phyloP scores from a whole-genome alignment of 2,113 vertebrate genomes.

The Ranitomeya imitator region DNA sequence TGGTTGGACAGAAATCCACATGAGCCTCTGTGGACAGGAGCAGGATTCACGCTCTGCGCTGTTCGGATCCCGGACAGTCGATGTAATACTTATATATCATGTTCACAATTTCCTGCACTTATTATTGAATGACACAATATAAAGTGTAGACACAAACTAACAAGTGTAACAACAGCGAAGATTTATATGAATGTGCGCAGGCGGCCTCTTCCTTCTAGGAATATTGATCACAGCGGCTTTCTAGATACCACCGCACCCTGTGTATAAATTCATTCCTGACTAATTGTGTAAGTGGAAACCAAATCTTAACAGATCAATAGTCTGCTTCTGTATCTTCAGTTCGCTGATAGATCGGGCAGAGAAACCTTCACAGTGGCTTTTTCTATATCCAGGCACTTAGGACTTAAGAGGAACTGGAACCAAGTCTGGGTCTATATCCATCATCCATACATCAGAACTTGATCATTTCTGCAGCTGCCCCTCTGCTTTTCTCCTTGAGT shows the following conservation, averaged over 20 bases:
- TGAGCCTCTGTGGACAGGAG: not conserved
- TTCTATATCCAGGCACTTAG: slow-evolving; percentile 28
- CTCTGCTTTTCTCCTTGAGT: not conserved
- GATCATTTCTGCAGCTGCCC: not conserved
- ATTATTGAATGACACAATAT: slow-evolving; percentile 26
- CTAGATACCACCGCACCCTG: slow-evolving; percentile 27
- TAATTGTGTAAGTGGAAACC: slow-evolving; percentile 52
- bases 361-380: not conserved
- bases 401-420: not conserved
- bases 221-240: slow-evolving; percentile 41
- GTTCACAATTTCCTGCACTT: slow-evolving; percentile 15
- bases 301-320: slow-evolving; percentile 39
- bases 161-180: not conserved
- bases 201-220: slow-evolving; percentile 33
- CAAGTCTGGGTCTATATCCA: not conserved
- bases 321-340: slow-evolving; percentile 10
- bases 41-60: not conserved
- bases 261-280: slow-evolving; percentile 46
- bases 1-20: too few species aligned
- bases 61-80: not conserved
- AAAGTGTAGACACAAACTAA: not conserved
- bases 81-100: slow-evolving; percentile 7
- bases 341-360: slow-evolving; percentile 4
- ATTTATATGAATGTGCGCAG: slow-evolving; percentile 37
- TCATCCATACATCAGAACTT: not conserved